These are phyloP conservation scores for Drosophila nr. fundita DNA, from an alignment of 2,888 invertebrate species.

Conservation along the genomic window DNA sequence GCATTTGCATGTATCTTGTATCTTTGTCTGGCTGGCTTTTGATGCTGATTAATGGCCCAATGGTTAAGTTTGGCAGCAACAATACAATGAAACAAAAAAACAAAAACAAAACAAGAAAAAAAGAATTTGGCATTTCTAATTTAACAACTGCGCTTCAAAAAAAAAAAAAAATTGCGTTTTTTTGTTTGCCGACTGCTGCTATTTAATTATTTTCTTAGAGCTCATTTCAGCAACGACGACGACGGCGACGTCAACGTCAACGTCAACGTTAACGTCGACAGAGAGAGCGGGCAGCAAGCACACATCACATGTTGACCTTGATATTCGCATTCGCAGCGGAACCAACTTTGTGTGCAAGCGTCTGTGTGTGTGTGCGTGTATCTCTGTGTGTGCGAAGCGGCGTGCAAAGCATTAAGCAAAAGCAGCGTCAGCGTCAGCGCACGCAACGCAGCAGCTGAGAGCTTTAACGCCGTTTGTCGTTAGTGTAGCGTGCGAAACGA, in stretches of 20 bases:
- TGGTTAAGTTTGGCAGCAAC: conserved; percentile 23
- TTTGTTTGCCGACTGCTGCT: conserved; percentile 64
- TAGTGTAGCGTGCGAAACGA: conserved; percentile 64
- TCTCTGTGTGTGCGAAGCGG: conserved; percentile 34
- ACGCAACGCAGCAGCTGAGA: conserved; percentile 63
- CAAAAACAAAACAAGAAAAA: conserved; percentile 3
- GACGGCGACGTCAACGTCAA: conserved; percentile 7
- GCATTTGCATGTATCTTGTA: background rate
- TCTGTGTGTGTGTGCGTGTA: conserved; percentile 14
- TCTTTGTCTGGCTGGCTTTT: conserved; percentile 28
- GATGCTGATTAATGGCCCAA: conserved; percentile 63
- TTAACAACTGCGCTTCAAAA: conserved; percentile 76
- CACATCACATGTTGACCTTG: conserved; percentile 82
- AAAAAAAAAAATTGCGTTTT: conserved; percentile 74
- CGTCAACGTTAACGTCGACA: conserved; percentile 5
- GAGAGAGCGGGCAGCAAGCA: conserved; percentile 35
- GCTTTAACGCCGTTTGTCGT: conserved; percentile 59
- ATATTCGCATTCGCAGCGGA: conserved; percentile 83
- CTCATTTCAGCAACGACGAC: conserved; percentile 52
- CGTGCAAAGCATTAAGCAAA: conserved; percentile 65
- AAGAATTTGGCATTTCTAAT: conserved; percentile 71
- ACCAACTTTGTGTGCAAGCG: conserved; percentile 64
- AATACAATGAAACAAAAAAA: conserved; percentile 6
- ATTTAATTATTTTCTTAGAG: conserved; percentile 76
- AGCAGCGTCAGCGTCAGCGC: conserved; percentile 56